phyloP scores from a whole-genome alignment of 2,888 invertebrate genomes.

The Ctena decussata region DNA sequence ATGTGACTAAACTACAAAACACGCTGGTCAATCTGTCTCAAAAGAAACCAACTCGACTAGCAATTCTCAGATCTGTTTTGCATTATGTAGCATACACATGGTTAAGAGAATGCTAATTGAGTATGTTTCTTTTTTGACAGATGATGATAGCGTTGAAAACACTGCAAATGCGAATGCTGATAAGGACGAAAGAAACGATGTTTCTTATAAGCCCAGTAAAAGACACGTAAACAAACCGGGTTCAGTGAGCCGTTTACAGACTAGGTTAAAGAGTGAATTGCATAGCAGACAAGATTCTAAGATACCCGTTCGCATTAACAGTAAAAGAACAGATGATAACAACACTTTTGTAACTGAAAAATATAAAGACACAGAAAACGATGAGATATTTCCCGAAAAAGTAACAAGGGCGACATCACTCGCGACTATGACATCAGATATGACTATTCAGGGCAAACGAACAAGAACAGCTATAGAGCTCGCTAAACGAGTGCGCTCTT shows the following conservation, averaged over 20 bases:
- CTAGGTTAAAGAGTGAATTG: background rate
- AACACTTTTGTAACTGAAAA: background rate
- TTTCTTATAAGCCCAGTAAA: background rate
- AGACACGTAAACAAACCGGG: background rate
- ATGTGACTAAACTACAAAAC: no score
- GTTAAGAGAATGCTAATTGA: slow-evolving; percentile 1
- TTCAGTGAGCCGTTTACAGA: background rate
- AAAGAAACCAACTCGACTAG: background rate
- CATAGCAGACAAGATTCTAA: background rate
- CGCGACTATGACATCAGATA: background rate
- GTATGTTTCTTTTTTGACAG: background rate
- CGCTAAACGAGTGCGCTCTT: slow-evolving; percentile 50
- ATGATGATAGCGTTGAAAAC: background rate
- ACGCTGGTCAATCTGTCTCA: no score
- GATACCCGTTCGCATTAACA: background rate
- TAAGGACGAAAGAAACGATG: background rate
- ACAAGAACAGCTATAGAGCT: slow-evolving; percentile 26
- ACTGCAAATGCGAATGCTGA: background rate
- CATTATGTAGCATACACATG: background rate
- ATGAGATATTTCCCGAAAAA: background rate
- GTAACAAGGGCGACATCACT: background rate
- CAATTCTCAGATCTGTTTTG: background rate
- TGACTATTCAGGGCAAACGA: background rate
- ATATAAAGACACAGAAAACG: background rate
- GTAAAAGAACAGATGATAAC: background rate